Percentiles rank a stretch among this genome's conserved stretches.
Conservation (phyloP, 2,797 vertebrate genomes). For the Mustela erminea region DNA sequence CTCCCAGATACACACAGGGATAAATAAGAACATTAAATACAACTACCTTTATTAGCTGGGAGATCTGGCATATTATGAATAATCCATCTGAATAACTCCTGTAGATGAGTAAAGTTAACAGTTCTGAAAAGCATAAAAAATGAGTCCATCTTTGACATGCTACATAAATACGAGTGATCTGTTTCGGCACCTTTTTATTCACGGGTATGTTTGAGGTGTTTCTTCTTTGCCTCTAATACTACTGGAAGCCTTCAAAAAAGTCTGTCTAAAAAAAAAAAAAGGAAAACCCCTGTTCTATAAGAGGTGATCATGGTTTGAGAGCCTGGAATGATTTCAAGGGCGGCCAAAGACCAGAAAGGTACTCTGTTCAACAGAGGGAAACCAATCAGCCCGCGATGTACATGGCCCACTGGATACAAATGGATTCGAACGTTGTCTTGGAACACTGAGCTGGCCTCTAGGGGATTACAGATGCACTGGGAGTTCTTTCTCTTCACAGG, state of each 20-base stretch:
- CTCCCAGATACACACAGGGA: not conserved
- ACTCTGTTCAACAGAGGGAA: not conserved
- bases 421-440: not conserved
- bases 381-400: not conserved
- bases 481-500: not conserved
- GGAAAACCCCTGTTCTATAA: not conserved
- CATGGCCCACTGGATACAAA: not conserved
- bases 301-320: constrained; percentile 18
- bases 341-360: not conserved
- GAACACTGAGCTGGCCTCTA: not conserved
- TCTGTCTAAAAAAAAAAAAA: not conserved
- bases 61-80: constrained; percentile 29
- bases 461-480: constrained; percentile 27
- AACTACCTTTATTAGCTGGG: constrained; percentile 8
- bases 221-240: constrained; percentile 51
- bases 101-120: constrained; percentile 56
- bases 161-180: constrained; percentile 4
- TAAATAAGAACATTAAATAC: not conserved
- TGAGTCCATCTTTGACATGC: constrained; percentile 21
- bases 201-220: not conserved
- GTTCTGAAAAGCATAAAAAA: constrained; percentile 61
- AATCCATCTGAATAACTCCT: constrained; percentile 56
- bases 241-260: constrained; percentile 14
- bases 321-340: constrained; percentile 44
- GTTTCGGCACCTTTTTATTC: constrained; percentile 46